Conservation (phyloP, 2,797 vertebrate genomes). For the Silurus aristotelis region DNA sequence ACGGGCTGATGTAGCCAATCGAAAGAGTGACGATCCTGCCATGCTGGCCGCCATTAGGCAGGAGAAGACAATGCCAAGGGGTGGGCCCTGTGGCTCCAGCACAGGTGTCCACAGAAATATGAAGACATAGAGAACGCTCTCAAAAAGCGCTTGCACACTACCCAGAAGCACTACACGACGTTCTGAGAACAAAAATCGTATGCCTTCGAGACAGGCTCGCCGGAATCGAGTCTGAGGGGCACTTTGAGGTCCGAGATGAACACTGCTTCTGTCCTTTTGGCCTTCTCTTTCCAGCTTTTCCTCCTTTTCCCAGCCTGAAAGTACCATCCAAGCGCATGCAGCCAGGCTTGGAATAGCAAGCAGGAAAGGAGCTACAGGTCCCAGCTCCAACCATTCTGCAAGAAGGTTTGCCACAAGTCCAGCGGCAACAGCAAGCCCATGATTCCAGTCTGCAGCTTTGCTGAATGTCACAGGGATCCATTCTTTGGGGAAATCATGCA, state of each 20-base stretch:
- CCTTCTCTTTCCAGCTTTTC: conserved; percentile 69
- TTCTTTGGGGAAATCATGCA: conserved; percentile 87
- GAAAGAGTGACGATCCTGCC: conserved; percentile 86
- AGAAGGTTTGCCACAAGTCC: conserved; percentile 85
- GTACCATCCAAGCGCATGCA: conserved; percentile 77
- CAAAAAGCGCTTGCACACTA: conserved; percentile 89
- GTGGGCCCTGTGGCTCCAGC: conserved; percentile 87
- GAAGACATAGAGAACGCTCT: conserved; percentile 93
- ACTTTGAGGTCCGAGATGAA: conserved; percentile 57
- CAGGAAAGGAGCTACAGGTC: conserved; percentile 89
- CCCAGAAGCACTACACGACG: conserved; percentile 86
- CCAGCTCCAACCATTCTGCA: conserved; percentile 86
- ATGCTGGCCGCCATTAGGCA: conserved; percentile 91
- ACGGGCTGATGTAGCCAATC: conserved; percentile 83
- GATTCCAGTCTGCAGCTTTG: conserved; percentile 87
- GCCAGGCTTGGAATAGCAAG: conserved; percentile 83
- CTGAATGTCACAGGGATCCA: conserved; percentile 89
- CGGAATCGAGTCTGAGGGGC: conserved; percentile 69
- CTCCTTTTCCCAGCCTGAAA: conserved; percentile 86
- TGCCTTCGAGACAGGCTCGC: conserved; percentile 80
- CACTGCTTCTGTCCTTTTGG: conserved; percentile 73
- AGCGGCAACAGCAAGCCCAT: conserved; percentile 82
- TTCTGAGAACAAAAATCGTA: conserved; percentile 86
- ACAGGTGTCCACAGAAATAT: conserved; percentile 96
- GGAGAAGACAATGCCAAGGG: conserved; percentile 89